Percentiles rank a stretch among this genome's conserved stretches.
Conservation (phyloP, 2,888 invertebrate genomes). For the Baronia brevicornis region DNA sequence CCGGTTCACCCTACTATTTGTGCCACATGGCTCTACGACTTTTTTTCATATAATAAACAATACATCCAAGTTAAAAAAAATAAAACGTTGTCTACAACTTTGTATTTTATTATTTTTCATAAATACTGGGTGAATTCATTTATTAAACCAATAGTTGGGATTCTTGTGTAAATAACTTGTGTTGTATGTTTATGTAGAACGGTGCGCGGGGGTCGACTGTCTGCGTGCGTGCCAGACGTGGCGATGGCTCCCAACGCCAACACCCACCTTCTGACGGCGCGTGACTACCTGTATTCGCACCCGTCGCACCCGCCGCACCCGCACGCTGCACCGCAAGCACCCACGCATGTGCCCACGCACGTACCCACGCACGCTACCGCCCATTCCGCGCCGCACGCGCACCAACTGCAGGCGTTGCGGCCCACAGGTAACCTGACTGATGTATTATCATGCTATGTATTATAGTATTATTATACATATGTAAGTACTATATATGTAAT, state of each 20-base stretch:
- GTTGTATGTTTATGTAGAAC: conserved; percentile 8
- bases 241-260: conserved; percentile 85
- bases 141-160: too few species aligned
- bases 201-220: conserved; percentile 77
- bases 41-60: too few species aligned
- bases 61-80: too few species aligned
- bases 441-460: too few species aligned
- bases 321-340: neutral
- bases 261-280: conserved; percentile 79
- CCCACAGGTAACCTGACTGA: neutral
- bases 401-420: conserved; percentile 2
- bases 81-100: too few species aligned
- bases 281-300: conserved; percentile 75
- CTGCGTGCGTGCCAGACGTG: conserved; percentile 93
- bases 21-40: too few species aligned
- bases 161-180: too few species aligned
- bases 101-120: too few species aligned
- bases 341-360: conserved; percentile 10
- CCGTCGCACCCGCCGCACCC: conserved; percentile 32
- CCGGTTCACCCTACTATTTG: too few species aligned
- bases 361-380: conserved; percentile 7
- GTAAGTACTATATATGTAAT: too few species aligned
- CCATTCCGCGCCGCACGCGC: conserved; percentile 9
- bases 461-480: too few species aligned
- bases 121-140: too few species aligned